Percentiles rank a stretch among this genome's conserved stretches.
phyloP scores from a whole-genome alignment of 2,797 vertebrate genomes.

The Morelia viridis region DNA sequence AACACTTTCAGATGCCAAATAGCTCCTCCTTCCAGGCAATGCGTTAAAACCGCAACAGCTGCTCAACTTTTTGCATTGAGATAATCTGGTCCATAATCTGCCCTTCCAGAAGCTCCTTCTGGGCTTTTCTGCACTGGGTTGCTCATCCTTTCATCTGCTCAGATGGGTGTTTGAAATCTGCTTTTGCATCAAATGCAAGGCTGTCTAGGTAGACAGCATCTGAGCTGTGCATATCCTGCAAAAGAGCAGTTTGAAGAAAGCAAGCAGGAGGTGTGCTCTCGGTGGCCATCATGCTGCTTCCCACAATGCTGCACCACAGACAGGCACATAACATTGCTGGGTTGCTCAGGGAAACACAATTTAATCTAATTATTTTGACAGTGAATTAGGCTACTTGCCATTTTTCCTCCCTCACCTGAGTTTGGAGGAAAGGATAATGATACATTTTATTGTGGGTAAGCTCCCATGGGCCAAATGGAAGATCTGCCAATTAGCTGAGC shows the following conservation, averaged over 20 bases:
- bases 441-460: conserved; percentile 42
- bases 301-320: not conserved
- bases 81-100: not conserved
- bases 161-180: not conserved
- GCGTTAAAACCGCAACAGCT: not conserved
- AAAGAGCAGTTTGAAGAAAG: not conserved
- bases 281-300: not conserved
- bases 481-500: conserved; percentile 44
- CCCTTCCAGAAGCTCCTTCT: not conserved
- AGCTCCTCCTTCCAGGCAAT: not conserved
- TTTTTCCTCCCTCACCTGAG: conserved; percentile 43
- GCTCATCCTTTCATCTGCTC: not conserved
- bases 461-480: conserved; percentile 47
- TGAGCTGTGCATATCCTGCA: not conserved
- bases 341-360: conserved; percentile 30
- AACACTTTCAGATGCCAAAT: not conserved
- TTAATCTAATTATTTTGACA: conserved; percentile 42
- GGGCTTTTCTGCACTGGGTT: not conserved
- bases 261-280: too few relatives aligned
- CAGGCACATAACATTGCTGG: not conserved
- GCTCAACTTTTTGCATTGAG: not conserved
- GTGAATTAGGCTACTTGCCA: not conserved
- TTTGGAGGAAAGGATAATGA: conserved; percentile 54
- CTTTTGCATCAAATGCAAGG: not conserved
- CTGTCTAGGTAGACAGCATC: not conserved